A percentile compares a stretch with the other conserved stretches of the same genome.
phyloP scores from a whole-genome alignment of 2,888 invertebrate species.

The Eulithis prunata region DNA sequence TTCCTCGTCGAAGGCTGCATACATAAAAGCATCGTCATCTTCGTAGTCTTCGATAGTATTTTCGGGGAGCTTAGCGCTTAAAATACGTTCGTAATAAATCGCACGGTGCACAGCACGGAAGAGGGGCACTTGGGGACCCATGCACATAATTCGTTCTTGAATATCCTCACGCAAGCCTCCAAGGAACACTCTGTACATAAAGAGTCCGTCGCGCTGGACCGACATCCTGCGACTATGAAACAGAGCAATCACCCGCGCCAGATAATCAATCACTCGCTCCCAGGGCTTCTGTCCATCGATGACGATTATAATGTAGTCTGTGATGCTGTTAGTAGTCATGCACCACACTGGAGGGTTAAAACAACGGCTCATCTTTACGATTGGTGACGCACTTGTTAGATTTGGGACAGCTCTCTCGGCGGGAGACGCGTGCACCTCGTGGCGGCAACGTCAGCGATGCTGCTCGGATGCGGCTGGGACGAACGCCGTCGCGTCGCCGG shows the following conservation, averaged over 20 bases:
- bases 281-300: constrained; percentile 16
- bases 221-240: not conserved
- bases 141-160: not conserved
- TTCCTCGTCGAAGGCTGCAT: not conserved
- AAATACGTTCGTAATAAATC: not conserved
- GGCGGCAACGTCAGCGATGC: not conserved
- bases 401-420: not conserved
- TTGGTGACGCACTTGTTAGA: not conserved
- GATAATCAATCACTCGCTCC: constrained; percentile 2
- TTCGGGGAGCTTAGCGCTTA: not conserved
- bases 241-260: not conserved
- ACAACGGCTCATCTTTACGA: not conserved
- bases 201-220: not conserved
- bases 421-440: constrained; percentile 1
- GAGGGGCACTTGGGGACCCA: not conserved
- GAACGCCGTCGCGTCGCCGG: too few relatives aligned
- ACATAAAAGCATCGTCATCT: not conserved
- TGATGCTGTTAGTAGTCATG: not conserved
- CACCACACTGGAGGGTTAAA: constrained; percentile 1
- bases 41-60: too few relatives aligned
- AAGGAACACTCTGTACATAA: constrained; percentile 12
- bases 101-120: not conserved
- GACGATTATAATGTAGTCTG: not conserved
- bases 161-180: constrained; percentile 11
- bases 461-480: not conserved